A percentile compares a stretch with the other conserved stretches of the same genome.
Evolutionary conservation across 2,888 invertebrate genomes (phyloP).

Genomic region (Sussaba pulchella): DNA sequence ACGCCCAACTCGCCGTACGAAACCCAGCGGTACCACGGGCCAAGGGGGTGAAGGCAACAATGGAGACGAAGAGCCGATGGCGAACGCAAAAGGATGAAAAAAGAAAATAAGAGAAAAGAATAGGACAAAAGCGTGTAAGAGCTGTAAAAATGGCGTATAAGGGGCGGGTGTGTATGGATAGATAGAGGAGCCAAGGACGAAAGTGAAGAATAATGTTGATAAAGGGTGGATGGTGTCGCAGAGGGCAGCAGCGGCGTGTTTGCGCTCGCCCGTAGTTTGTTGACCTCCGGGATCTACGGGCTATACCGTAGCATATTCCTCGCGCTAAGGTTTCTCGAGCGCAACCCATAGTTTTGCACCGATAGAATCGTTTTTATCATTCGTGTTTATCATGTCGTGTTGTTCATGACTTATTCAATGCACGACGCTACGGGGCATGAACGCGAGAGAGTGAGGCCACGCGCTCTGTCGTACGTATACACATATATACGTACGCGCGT

Average conservation of each 20-base stretch:
- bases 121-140: not conserved
- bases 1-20: no score
- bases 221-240: no score
- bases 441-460: constrained; percentile 69
- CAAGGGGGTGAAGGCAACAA: constrained; percentile 30
- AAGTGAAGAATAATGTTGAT: no score
- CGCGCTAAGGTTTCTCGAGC: constrained; percentile 44
- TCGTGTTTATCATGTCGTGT: constrained; percentile 72
- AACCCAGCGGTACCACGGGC: no score
- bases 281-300: constrained; percentile 65
- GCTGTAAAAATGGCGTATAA: constrained; percentile 8
- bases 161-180: no score
- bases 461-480: no score
- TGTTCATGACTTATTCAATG: constrained; percentile 78
- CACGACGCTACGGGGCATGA: constrained; percentile 70
- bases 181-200: no score
- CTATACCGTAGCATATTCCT: constrained; percentile 50
- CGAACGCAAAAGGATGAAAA: constrained; percentile 17
- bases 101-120: constrained; percentile 23
- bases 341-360: constrained; percentile 71
- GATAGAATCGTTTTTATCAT: constrained; percentile 77
- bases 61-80: constrained; percentile 39
- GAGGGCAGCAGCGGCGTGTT: constrained; percentile 62
- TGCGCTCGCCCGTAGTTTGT: constrained; percentile 69
- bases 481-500: constrained; percentile 21